These are phyloP conservation scores for Pelecanus crispus DNA, from an alignment of 2,113 vertebrate genomes.

Conservation along the genomic window DNA sequence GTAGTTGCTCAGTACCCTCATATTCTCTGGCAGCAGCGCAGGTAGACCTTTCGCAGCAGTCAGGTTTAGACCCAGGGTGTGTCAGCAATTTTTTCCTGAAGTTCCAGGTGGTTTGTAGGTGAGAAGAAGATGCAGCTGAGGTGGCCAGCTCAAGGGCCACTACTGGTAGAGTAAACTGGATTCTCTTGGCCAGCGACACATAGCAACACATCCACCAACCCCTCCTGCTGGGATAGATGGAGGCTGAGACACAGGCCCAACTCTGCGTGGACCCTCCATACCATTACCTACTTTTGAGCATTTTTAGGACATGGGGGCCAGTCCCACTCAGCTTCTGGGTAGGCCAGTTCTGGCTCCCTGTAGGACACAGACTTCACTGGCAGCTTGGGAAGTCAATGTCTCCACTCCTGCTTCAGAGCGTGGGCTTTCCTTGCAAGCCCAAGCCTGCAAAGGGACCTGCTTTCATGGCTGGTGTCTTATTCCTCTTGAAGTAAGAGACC, in stretches of 20 bases:
- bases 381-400: background rate
- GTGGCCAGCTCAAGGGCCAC: background rate
- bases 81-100: background rate
- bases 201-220: background rate
- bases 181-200: background rate
- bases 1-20: background rate
- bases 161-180: background rate
- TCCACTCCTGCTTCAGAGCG: background rate
- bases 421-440: background rate
- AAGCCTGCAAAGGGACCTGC: background rate
- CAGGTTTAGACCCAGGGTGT: background rate
- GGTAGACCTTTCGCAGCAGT: background rate
- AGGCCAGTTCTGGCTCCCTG: background rate
- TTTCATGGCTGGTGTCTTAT: background rate
- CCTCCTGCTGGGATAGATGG: background rate
- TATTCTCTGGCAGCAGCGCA: background rate
- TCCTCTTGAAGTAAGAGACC: background rate
- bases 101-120: background rate
- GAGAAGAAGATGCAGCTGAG: background rate
- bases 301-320: background rate
- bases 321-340: background rate
- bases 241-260: background rate
- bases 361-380: background rate
- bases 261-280: accelerated
- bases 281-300: background rate